phyloP scores from a whole-genome alignment of 2,797 vertebrate genomes.

The Saguinus oedipus region DNA sequence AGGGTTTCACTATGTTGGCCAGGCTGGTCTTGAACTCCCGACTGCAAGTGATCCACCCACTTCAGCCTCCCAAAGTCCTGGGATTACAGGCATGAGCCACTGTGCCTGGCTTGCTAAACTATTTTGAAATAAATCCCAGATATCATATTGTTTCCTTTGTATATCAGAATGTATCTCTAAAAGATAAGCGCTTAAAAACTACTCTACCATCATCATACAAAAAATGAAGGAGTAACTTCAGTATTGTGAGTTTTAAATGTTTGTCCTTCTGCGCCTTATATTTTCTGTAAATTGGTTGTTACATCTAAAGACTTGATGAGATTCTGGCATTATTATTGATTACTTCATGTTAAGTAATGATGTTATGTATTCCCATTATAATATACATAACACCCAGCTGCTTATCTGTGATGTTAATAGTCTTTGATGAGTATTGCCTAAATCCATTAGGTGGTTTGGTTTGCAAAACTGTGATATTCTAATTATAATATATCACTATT shows the following conservation, averaged over 20 bases:
- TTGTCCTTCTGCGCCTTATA: background rate
- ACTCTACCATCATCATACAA: background rate
- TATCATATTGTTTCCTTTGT: background rate
- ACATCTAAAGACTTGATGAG: background rate
- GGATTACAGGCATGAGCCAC: too few relatives aligned
- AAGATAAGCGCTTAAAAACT: slow-evolving; percentile 29
- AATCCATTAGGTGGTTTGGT: background rate
- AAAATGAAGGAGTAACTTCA: background rate
- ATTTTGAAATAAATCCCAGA: slow-evolving; percentile 28
- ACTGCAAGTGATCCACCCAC: too few relatives aligned
- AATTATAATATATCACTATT: background rate
- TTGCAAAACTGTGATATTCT: background rate
- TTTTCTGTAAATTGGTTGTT: background rate
- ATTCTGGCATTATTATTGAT: background rate
- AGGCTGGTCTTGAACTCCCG: too few relatives aligned
- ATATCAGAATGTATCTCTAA: background rate
- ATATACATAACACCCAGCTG: background rate
- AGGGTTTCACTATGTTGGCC: too few relatives aligned
- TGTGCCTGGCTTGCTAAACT: too few relatives aligned
- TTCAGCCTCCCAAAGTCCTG: too few relatives aligned
- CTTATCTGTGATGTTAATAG: background rate
- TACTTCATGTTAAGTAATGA: background rate
- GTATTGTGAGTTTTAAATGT: background rate
- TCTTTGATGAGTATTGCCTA: background rate
- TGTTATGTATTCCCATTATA: background rate